A percentile compares a stretch with the other conserved stretches of the same genome.
phyloP scores from a whole-genome alignment of 1,140 invertebrate species.

The Drosophila watanabei region DNA sequence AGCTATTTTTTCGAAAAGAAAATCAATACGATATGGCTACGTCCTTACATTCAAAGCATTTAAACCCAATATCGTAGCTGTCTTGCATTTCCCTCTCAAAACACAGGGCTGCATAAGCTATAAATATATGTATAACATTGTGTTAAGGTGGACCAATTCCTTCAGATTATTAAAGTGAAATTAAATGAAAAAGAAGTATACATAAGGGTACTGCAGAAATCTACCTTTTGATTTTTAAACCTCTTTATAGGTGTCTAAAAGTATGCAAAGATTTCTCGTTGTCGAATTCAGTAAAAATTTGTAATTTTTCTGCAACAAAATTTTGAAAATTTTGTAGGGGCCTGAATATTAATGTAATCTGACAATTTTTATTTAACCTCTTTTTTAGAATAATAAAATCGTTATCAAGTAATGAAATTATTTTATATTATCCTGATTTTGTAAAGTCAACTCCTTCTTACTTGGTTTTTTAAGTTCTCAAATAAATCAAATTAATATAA shows the following conservation, averaged over 20 bases:
- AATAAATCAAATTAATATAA: too few relatives aligned
- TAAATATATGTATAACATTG: background rate
- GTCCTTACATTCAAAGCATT: constrained; percentile 6
- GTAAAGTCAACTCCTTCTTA: too few relatives aligned
- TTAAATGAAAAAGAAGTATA: background rate
- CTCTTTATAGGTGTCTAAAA: background rate
- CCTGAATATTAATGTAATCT: too few relatives aligned
- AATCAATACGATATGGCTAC: constrained; percentile 33
- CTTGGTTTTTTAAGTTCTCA: too few relatives aligned
- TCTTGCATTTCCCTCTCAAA: constrained; percentile 41
- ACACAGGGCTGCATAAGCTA: background rate
- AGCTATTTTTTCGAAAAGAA: constrained; percentile 18
- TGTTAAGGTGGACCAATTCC: background rate
- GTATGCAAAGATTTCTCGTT: too few relatives aligned
- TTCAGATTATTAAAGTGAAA: background rate
- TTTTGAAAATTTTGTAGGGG: background rate
- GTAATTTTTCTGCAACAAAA: fast-evolving
- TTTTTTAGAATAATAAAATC: too few relatives aligned
- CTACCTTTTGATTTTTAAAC: background rate
- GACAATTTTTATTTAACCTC: too few relatives aligned
- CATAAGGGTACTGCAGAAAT: background rate
- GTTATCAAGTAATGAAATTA: too few relatives aligned
- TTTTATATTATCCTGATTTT: too few relatives aligned
- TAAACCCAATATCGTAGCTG: constrained; percentile 53
- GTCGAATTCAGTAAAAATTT: background rate